phyloP scores from a whole-genome alignment of 2,888 invertebrate species.

The Ormyrus pomaceus region DNA sequence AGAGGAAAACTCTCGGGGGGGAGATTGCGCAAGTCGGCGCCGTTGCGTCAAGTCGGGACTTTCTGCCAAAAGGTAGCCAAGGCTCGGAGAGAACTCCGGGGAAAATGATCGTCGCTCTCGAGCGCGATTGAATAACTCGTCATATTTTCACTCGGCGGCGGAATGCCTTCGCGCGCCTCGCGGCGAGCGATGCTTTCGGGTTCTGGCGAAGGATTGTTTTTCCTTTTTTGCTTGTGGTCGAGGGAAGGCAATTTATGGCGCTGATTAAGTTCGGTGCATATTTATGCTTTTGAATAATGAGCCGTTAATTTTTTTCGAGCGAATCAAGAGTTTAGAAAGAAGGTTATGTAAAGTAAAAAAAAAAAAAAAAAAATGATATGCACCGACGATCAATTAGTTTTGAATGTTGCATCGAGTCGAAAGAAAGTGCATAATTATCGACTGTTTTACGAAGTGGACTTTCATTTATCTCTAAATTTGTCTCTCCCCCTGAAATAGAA shows the following conservation, averaged over 20 bases:
- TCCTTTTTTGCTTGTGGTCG: background rate
- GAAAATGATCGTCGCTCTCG: background rate
- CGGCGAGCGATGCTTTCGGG: background rate
- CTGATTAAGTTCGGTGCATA: background rate
- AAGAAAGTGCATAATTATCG: no score
- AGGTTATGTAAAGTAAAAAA: background rate
- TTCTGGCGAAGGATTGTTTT: background rate
- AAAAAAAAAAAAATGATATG: background rate
- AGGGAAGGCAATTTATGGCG: background rate
- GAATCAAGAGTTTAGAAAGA: background rate
- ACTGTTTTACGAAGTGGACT: no score
- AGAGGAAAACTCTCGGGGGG: slow-evolving; percentile 5
- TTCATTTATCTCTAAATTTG: no score
- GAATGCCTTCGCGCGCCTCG: background rate
- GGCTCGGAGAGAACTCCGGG: slow-evolving; percentile 8
- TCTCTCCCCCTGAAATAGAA: no score
- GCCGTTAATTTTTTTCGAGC: background rate
- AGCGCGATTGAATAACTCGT: slow-evolving; percentile 34
- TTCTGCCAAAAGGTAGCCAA: slow-evolving; percentile 35
- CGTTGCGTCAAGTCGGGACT: slow-evolving; percentile 34
- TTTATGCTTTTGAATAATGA: background rate
- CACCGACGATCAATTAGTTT: background rate
- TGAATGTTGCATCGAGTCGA: background rate
- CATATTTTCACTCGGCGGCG: slow-evolving; percentile 26
- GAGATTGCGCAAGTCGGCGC: slow-evolving; percentile 7